A percentile compares a stretch with the other conserved stretches of the same genome.
Evolutionary conservation across 2,113 vertebrate species (phyloP).

Genomic region (Hippocampus mohnikei): DNA sequence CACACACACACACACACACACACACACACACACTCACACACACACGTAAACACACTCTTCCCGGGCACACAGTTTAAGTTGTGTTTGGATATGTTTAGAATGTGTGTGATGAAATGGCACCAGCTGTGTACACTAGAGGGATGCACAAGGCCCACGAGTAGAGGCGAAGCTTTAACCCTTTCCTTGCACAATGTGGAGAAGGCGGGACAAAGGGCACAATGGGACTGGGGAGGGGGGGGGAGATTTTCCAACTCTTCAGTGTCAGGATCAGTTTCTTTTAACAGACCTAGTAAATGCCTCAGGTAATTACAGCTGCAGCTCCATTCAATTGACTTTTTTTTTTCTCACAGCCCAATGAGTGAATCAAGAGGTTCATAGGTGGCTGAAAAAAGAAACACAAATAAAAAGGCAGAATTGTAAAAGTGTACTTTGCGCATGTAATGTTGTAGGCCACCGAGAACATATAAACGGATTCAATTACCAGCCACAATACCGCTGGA

Average conservation of each 20-base stretch:
- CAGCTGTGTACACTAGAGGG: conserved; percentile 74
- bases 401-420: background rate
- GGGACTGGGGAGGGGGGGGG: background rate
- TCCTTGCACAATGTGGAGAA: conserved; percentile 35
- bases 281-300: conserved; percentile 37
- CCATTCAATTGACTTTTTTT: conserved; percentile 4
- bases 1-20: conserved; percentile 4
- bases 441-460: background rate
- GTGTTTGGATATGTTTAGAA: conserved; percentile 74
- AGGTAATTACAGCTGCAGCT: conserved; percentile 35
- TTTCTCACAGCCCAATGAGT: background rate
- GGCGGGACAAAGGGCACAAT: conserved; percentile 23
- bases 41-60: conserved; percentile 1
- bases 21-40: background rate
- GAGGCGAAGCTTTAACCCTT: conserved; percentile 65
- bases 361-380: conserved; percentile 4
- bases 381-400: background rate
- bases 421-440: background rate
- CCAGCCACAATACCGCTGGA: background rate
- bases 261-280: conserved; percentile 29
- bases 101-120: conserved; percentile 76
- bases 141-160: conserved; percentile 56
- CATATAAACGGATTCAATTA: background rate
- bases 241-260: background rate
- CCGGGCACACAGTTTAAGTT: conserved; percentile 52